Evolutionary conservation across 2,888 invertebrate species (phyloP), one percentile per base, ranked within the genome.

Genomic region (Meteorus colon): DNA sequence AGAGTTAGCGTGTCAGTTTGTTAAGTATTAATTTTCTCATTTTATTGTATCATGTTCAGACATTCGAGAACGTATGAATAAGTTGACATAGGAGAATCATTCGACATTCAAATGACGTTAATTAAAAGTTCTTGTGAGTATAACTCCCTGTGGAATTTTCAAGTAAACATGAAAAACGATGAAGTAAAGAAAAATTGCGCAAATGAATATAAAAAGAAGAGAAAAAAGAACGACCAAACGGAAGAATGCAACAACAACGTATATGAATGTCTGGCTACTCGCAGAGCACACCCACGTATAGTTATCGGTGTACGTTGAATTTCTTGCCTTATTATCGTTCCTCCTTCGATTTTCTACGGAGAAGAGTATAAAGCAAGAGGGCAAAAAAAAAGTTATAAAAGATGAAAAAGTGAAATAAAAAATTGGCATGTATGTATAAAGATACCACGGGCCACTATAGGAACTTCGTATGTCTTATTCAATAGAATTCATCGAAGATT

Each of bases 401-500:
- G n/a, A 48, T 19, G 8, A 55, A 55, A 19, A 8, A 55, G 6
- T 19, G 10, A 55, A 55, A 55, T 19, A 10, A 55, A 55, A 55
- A 55, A 55, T 55, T 19, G 19, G 19, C 19, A 8, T 55, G 55
- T 55, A 19, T 55, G 8, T 48, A 48, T 55, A 19, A 19, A 55
- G 55, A 55, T 55, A 19, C 55, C 19, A 72, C 71, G 79, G 69
- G 27, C 63, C 69, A 73, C 66, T 73, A 60, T 66, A 67, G 31
- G 63, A 41, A 55, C 51, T 68, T 48, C 48, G 48, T 62, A 41
- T 51, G 62, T 78, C 77, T 78, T 74, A 67, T 77, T 78, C 81
- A 80, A 81, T 81, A 74, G 79, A 80, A 79, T 78, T 73, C 76
- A 81, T 82, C 80, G 81, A 82, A 82, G 87, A 87, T 88, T 88